A percentile compares a stretch with the other conserved stretches of the same genome.
Evolutionary conservation across 2,888 invertebrate genomes (phyloP).

Genomic region (Eudemis profundana): DNA sequence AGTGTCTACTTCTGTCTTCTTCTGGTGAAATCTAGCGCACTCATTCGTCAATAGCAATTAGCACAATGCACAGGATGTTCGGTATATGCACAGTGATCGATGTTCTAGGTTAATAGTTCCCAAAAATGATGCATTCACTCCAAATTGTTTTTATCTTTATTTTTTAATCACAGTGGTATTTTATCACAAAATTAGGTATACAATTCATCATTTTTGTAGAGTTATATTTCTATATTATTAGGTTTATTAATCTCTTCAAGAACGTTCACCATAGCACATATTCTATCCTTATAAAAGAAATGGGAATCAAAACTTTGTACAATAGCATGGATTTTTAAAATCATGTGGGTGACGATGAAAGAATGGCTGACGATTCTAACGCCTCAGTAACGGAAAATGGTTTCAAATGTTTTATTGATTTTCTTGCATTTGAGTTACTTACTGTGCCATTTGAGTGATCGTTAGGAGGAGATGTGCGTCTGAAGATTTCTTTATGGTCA

Average conservation of each 20-base stretch:
- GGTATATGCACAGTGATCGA: conserved; percentile 65
- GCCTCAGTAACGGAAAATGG: conserved; percentile 72
- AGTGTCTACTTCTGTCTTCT: conserved; percentile 57
- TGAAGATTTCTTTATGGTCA: conserved; percentile 66
- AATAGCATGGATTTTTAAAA: conserved; percentile 77
- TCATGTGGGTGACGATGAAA: conserved; percentile 66
- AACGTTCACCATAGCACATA: conserved; percentile 62
- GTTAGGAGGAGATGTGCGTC: conserved; percentile 61
- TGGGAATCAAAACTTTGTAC: conserved; percentile 80
- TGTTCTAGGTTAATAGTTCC: conserved; percentile 58
- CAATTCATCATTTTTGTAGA: conserved; percentile 67
- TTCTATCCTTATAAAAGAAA: conserved; percentile 54
- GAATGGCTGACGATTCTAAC: conserved; percentile 78
- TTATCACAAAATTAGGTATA: conserved; percentile 29
- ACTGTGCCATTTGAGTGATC: conserved; percentile 57
- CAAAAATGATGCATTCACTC: conserved; percentile 65
- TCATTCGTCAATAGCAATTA: conserved; percentile 65
- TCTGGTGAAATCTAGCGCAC: conserved; percentile 69
- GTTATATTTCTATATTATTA: conserved; percentile 52
- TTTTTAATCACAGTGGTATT: background rate
- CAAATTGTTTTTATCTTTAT: conserved; percentile 23
- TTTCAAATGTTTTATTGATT: conserved; percentile 68
- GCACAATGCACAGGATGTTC: conserved; percentile 70
- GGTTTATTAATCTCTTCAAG: conserved; percentile 52
- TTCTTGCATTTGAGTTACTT: conserved; percentile 69